Percentiles rank a stretch among this genome's conserved stretches.
These are phyloP conservation scores for Melinopterus prodromus DNA, from an alignment of 2,888 invertebrate species.

Conservation along the genomic window DNA sequence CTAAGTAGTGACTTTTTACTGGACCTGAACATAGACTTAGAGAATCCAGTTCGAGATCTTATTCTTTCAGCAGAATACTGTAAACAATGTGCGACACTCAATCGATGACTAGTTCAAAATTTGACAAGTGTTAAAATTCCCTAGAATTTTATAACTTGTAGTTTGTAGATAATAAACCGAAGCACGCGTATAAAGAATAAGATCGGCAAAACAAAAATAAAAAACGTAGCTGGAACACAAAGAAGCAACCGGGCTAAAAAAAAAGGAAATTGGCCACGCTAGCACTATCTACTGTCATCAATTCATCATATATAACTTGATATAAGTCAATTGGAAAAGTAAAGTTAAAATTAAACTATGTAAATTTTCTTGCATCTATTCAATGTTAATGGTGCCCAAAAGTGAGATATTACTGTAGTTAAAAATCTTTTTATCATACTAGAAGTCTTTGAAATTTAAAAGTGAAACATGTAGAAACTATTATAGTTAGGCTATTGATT, in stretches of 20 bases:
- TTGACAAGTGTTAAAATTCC: neutral
- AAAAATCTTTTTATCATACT: slow-evolving; percentile 57
- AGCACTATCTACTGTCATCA: slow-evolving; percentile 40
- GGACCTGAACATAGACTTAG: slow-evolving; percentile 50
- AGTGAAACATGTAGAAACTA: slow-evolving; percentile 49
- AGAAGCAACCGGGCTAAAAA: slow-evolving; percentile 12
- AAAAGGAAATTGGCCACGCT: slow-evolving; percentile 26
- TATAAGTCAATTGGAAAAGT: slow-evolving; percentile 53
- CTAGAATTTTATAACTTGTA: neutral
- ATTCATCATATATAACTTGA: slow-evolving; percentile 42
- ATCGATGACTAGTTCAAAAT: neutral
- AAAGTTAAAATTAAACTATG: slow-evolving; percentile 31
- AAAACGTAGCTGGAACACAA: slow-evolving; percentile 18
- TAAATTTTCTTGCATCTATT: slow-evolving; percentile 55
- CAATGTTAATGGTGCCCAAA: slow-evolving; percentile 60
- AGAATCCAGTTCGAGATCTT: slow-evolving; percentile 51
- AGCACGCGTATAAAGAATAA: slow-evolving; percentile 33
- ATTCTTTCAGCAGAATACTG: slow-evolving; percentile 39
- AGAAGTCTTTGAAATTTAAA: slow-evolving; percentile 51
- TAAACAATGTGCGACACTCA: slow-evolving; percentile 9
- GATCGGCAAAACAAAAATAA: slow-evolving; percentile 21
- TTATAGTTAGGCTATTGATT: slow-evolving; percentile 37
- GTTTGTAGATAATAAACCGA: neutral
- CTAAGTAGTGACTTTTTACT: slow-evolving; percentile 60
- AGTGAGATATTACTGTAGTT: slow-evolving; percentile 67